Percentiles rank a stretch among this genome's conserved stretches.
Evolutionary conservation across 2,113 vertebrate genomes (phyloP).

Genomic region (Recurvirostra avosetta): DNA sequence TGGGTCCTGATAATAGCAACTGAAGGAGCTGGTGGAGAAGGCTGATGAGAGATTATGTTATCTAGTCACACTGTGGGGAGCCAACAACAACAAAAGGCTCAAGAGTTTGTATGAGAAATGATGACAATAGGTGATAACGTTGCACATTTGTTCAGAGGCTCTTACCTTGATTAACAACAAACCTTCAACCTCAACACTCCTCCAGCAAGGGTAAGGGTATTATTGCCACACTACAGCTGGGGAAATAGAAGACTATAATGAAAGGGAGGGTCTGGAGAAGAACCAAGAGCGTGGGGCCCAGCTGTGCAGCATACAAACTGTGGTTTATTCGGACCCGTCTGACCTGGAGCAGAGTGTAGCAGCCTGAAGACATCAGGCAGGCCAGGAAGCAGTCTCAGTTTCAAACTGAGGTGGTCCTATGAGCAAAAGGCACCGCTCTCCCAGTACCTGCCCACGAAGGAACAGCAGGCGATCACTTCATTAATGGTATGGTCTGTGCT

Average conservation of each 20-base stretch:
- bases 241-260: background rate
- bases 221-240: background rate
- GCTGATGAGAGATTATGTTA: background rate
- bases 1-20: background rate
- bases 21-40: background rate
- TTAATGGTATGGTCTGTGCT: fast-evolving
- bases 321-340: background rate
- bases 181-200: background rate
- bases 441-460: background rate
- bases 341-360: background rate
- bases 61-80: background rate
- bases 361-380: background rate
- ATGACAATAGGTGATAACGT: background rate
- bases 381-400: background rate
- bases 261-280: background rate
- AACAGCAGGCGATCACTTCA: background rate
- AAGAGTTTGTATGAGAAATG: background rate
- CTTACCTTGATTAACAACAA: background rate
- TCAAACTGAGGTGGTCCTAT: background rate
- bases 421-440: background rate
- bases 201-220: background rate
- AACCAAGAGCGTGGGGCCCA: background rate
- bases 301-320: background rate
- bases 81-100: background rate
- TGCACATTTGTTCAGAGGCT: background rate